phyloP scores from a whole-genome alignment of 1,140 invertebrate species.

The Orius laevigatus region DNA sequence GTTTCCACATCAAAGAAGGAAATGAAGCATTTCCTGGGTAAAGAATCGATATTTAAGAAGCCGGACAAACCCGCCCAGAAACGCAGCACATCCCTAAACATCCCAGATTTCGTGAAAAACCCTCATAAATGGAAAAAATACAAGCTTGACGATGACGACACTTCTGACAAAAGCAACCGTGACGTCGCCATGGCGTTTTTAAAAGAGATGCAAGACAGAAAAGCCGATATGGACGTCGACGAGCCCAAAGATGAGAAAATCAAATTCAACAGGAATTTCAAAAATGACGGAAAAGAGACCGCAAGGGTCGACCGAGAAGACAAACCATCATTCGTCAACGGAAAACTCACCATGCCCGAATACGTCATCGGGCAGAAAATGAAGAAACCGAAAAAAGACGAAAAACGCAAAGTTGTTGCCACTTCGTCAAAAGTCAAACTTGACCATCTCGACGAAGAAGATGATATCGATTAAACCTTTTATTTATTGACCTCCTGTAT shows the following conservation, averaged over 20 bases:
- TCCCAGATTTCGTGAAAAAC: conserved; percentile 52
- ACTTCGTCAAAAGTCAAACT: conserved; percentile 32
- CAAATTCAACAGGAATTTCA: conserved; percentile 8
- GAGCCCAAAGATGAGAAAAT: conserved; percentile 14
- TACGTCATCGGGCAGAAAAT: conserved; percentile 47
- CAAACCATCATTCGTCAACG: conserved; percentile 39
- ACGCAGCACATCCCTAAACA: conserved; percentile 22
- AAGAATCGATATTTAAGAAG: conserved; percentile 58
- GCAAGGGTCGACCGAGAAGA: conserved; percentile 30
- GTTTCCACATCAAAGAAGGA: conserved; percentile 19
- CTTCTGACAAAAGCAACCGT: conserved; percentile 52
- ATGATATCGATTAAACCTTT: conserved; percentile 23
- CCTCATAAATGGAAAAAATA: conserved; percentile 63
- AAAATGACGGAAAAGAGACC: conserved; percentile 18
- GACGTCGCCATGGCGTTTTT: conserved; percentile 51
- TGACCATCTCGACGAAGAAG: conserved; percentile 40
- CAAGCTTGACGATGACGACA: conserved; percentile 50
- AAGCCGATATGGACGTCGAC: conserved; percentile 24
- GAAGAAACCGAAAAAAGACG: conserved; percentile 24
- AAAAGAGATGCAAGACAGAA: conserved; percentile 40
- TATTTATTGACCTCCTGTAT: no score
- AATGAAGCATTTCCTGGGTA: conserved; percentile 42
- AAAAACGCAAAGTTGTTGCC: conserved; percentile 27
- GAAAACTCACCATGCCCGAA: conserved; percentile 57
- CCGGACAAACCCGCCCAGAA: conserved; percentile 37